phyloP scores from a whole-genome alignment of 2,888 invertebrate species.

The Ophioninae sp. region DNA sequence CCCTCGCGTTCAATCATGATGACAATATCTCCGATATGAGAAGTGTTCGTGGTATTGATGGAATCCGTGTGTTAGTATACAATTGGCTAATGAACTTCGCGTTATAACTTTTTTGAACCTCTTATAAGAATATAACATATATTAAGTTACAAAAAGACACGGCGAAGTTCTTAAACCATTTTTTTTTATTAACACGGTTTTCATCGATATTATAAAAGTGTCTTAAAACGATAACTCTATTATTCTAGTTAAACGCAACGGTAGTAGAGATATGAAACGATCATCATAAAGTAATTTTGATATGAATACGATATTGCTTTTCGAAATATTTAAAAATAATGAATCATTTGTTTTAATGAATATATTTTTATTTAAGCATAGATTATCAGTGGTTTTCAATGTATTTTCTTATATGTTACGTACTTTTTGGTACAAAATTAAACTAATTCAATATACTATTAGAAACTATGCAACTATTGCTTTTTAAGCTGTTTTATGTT shows the following conservation, averaged over 20 bases:
- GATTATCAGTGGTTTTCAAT: no score
- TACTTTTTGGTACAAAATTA: no score
- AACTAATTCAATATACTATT: background rate
- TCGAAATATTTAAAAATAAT: background rate
- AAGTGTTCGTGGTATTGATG: background rate
- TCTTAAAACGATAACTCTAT: background rate
- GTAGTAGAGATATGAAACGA: background rate
- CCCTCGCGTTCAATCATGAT: background rate
- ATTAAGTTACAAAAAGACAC: no score
- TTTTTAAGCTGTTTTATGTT: background rate
- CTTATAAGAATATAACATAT: no score
- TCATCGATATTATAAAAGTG: background rate
- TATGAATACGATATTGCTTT: background rate
- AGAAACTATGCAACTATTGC: background rate
- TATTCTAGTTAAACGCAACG: background rate
- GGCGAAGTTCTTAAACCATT: background rate
- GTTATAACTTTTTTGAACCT: background rate
- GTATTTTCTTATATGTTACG: no score
- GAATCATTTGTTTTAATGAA: background rate
- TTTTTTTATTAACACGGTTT: background rate
- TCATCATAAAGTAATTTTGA: background rate
- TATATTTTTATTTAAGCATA: no score
- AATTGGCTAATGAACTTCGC: background rate
- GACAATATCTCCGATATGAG: background rate
- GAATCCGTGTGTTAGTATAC: background rate